These are phyloP conservation scores for Xanthia togata DNA, from an alignment of 2,888 invertebrate species.

Conservation along the genomic window DNA sequence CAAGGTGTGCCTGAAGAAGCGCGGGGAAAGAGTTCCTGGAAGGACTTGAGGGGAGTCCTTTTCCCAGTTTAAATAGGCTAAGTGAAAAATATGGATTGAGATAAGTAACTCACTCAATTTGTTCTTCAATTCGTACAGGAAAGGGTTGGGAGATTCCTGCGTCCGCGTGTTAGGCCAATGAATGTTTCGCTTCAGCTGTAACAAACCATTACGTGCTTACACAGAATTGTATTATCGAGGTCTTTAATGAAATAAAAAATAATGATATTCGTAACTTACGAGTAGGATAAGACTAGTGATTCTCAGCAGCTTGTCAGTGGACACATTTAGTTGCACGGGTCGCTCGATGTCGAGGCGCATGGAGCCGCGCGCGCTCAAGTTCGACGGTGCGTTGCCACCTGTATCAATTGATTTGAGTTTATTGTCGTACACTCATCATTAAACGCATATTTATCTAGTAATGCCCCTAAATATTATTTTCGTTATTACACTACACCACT, in stretches of 20 bases:
- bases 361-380: slow-evolving; percentile 69
- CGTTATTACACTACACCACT: not conserved
- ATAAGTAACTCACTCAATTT: slow-evolving; percentile 68
- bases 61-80: not conserved
- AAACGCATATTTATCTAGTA: not conserved
- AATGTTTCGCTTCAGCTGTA: slow-evolving; percentile 37
- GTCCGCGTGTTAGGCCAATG: fast-evolving
- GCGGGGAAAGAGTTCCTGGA: not conserved
- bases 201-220: not conserved
- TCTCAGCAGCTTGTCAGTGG: slow-evolving; percentile 73
- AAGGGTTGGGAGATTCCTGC: slow-evolving; percentile 16
- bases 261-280: slow-evolving; percentile 48
- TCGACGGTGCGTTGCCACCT: not conserved
- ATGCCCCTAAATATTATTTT: not conserved
- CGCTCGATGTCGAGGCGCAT: slow-evolving; percentile 79
- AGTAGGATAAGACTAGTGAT: slow-evolving; percentile 68
- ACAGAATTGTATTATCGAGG: too few species aligned
- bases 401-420: slow-evolving; percentile 7
- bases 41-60: not conserved
- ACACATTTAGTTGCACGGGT: slow-evolving; percentile 78
- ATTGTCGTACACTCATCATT: not conserved
- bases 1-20: not conserved
- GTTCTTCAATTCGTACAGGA: slow-evolving; percentile 66
- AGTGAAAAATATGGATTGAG: not conserved
- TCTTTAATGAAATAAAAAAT: not conserved